Conservation (phyloP, 2,888 invertebrate genomes). For the Esperia sulphurella region DNA sequence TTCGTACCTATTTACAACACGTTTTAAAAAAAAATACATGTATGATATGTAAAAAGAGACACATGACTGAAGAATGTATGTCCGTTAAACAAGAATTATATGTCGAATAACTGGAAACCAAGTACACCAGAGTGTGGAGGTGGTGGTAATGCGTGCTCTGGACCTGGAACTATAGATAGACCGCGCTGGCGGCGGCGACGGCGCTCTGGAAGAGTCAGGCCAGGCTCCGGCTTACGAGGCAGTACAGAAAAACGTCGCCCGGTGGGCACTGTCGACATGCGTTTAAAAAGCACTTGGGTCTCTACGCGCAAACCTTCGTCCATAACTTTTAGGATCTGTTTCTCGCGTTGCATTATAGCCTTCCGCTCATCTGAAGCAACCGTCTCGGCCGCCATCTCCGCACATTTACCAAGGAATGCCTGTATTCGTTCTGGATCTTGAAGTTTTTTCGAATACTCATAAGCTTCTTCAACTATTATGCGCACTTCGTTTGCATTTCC, state of each 20-base stretch:
- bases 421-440: conserved; percentile 61
- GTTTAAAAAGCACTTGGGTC: conserved; percentile 58
- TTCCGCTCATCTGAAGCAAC: conserved; percentile 59
- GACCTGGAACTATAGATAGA: conserved; percentile 59
- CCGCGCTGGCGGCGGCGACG: conserved; percentile 52
- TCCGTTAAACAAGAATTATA: conserved; percentile 29
- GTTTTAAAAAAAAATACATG: too few relatives aligned
- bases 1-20: too few relatives aligned
- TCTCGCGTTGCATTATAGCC: conserved; percentile 53
- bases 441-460: conserved; percentile 59
- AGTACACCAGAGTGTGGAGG: conserved; percentile 46
- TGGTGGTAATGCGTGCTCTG: conserved; percentile 44
- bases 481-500: conserved; percentile 68
- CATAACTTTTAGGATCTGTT: conserved; percentile 53
- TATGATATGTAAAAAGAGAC: too few relatives aligned
- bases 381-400: conserved; percentile 55
- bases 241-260: conserved; percentile 62
- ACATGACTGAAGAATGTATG: too few relatives aligned
- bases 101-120: conserved; percentile 61
- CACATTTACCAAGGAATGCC: conserved; percentile 60
- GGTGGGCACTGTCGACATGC: conserved; percentile 58
- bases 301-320: conserved; percentile 50
- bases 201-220: conserved; percentile 40
- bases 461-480: conserved; percentile 63
- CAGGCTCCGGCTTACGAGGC: conserved; percentile 44